Percentiles rank a stretch among this genome's conserved stretches.
Conservation (phyloP, 2,888 invertebrate species). For the Meloe dianella region DNA sequence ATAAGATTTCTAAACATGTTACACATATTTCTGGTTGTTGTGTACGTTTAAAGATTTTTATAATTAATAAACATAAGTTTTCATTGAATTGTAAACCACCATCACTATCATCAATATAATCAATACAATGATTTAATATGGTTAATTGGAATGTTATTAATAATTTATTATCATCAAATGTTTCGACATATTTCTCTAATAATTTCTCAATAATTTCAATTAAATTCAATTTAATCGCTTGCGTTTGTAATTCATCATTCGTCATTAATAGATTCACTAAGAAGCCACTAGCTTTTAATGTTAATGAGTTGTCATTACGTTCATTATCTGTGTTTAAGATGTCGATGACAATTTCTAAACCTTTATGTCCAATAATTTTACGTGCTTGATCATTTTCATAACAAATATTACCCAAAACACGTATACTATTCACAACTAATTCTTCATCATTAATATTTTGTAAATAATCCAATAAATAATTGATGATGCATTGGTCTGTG, state of each 20-base stretch:
- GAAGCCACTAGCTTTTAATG: slow-evolving; percentile 73
- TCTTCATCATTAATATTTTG: slow-evolving; percentile 62
- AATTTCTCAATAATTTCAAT: slow-evolving; percentile 64
- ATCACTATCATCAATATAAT: slow-evolving; percentile 66
- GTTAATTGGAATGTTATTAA: slow-evolving; percentile 64
- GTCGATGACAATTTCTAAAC: slow-evolving; percentile 48
- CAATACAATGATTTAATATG: slow-evolving; percentile 68
- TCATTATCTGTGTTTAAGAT: slow-evolving; percentile 44
- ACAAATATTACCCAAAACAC: slow-evolving; percentile 88
- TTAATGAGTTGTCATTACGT: slow-evolving; percentile 41
- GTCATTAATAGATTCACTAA: slow-evolving; percentile 81
- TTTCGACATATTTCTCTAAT: slow-evolving; percentile 61
- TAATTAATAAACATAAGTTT: slow-evolving; percentile 57
- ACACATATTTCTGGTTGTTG: slow-evolving; percentile 76
- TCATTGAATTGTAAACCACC: slow-evolving; percentile 53
- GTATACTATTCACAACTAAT: slow-evolving; percentile 76
- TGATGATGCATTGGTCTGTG: slow-evolving; percentile 67
- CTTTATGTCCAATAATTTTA: slow-evolving; percentile 58
- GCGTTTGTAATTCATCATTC: slow-evolving; percentile 70
- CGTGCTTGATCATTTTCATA: slow-evolving; percentile 81
- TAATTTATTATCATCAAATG: slow-evolving; percentile 65
- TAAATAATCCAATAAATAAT: slow-evolving; percentile 65
- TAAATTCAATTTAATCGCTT: slow-evolving; percentile 64
- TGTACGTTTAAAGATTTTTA: slow-evolving; percentile 69
- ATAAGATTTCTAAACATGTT: slow-evolving; percentile 76